These are phyloP conservation scores for sheep (Ovis aries) DNA, from an alignment of 2,113 vertebrate genomes.

Conservation along the genomic window DNA sequence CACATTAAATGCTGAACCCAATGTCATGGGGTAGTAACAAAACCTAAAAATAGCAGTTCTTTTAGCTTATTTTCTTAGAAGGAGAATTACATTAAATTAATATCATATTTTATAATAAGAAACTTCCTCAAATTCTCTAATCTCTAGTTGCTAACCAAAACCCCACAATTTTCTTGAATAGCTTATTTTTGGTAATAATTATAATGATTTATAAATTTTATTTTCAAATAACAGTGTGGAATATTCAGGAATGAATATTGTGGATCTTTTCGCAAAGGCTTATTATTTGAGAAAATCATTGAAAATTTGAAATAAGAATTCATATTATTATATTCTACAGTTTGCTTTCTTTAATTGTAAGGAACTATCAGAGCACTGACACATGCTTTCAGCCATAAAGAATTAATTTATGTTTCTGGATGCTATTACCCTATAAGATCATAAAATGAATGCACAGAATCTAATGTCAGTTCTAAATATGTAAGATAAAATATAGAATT, in stretches of 20 bases:
- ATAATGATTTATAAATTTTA: background rate
- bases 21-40: background rate
- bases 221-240: background rate
- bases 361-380: background rate
- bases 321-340: background rate
- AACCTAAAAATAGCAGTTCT: slow-evolving; percentile 18
- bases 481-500: background rate
- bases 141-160: background rate
- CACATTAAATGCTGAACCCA: background rate
- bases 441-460: background rate
- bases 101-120: background rate
- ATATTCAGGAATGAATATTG: background rate
- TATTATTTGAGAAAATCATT: background rate
- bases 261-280: background rate
- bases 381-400: background rate
- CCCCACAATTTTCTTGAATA: background rate
- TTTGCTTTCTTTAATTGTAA: background rate
- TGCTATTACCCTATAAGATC: background rate
- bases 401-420: slow-evolving; percentile 15
- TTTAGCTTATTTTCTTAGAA: background rate
- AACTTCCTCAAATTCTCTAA: background rate
- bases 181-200: background rate
- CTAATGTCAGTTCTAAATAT: background rate
- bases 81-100: background rate
- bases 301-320: slow-evolving; percentile 1